Base-by-base conservation (phyloP, 1,140 invertebrate genomes). In the Cotesia glomerata region DNA sequence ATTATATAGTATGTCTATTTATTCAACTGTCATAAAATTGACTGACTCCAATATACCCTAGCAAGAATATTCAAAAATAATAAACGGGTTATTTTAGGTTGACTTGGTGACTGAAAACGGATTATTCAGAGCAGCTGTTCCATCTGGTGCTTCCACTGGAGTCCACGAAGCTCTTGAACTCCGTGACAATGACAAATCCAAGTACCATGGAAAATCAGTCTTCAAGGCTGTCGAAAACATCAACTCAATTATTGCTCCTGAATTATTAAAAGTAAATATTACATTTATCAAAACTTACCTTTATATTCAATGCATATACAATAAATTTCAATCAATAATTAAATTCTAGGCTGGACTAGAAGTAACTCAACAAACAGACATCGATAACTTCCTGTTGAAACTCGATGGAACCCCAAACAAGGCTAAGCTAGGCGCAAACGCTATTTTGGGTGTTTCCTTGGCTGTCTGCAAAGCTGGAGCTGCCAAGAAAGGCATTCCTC, bases 351-450 rank as follows among this genome's bases (percentile, higher is more conserved):
- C 80, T 85, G 91, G 91, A 65, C 89, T 98, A 79, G 93, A 97
- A 82, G 95, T 97, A 0, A 96, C 93, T 35, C 91, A 99, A 69
- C 98, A 99, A 89, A 91, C 90, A 45, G 94, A 95, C 81, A 95
- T 99, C 84, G 98, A 99, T 86, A 91, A 98, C 56, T 93, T 98
- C 79, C 94, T 99, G 90, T 82, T 98, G 65, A 90, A 93, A 77
- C 88, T 99, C 61, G 98, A 99, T 89, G 97, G 97, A 34, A 99
- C 98, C 71, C 95, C 97, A 75, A 99, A 99, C 86, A 99, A 99
- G 88, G 91, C 92, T 26, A 97, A 96, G 80, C 90, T 98, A 77
- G 98, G 98, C 79, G 98, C 98, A 67, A 99, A 99, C 89, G 97
- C 98, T 61, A 98, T 99, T 87, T 89, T 99, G 69, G 98, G 97